Evolutionary conservation across 1,140 invertebrate species (phyloP), one percentile per base, ranked within the genome.

Genomic region (Saccostrea echinata): DNA sequence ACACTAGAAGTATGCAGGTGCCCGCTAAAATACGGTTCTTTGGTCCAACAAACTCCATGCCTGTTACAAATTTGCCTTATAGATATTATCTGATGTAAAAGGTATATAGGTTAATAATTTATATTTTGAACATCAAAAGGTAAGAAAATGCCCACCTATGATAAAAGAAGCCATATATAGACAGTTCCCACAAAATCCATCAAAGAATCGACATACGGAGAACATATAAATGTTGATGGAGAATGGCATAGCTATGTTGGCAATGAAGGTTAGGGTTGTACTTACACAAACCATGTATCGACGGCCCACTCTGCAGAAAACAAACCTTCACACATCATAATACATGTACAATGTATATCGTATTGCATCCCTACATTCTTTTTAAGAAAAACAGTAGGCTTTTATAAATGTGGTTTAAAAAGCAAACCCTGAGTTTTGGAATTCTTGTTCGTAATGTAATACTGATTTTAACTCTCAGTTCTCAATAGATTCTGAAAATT

Each of bases 11-110:
- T 13, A 94, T 91, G 43, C 94, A 90, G 27, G 93, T 92, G 16
- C 94, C 93, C 13, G 93, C 93, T 35, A 94, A 87, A 68, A 93
- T 93, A 24, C 94, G 84, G 55, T 94, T 91, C 18, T 89, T 85
- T 1, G 94, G 92, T 1, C 94, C 94, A 53, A 95, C 93, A 57
- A 95, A 86, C 84, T 95, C 94, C 92, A 86, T 88, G 16, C 84
- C 89, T 90, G 87, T 18, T 52, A 53, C 1, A 6, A 82, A 51
- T 24, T 18, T 21, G n/a, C 18, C 1, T 27, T 80, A 80, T 27
- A 80, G 35, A 24, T 80, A 21, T 24, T n/a, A n/a, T 64, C 1
- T 30, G 24, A 24, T 71, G 12, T 30, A 13, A 76, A 33, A 24
- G 13, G 16, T 30, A 9, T 24, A 76, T 16, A 0, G 4, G n/a